Conservation (phyloP, 2,113 vertebrate species). For the Stomatorhinus ivindoensis region DNA sequence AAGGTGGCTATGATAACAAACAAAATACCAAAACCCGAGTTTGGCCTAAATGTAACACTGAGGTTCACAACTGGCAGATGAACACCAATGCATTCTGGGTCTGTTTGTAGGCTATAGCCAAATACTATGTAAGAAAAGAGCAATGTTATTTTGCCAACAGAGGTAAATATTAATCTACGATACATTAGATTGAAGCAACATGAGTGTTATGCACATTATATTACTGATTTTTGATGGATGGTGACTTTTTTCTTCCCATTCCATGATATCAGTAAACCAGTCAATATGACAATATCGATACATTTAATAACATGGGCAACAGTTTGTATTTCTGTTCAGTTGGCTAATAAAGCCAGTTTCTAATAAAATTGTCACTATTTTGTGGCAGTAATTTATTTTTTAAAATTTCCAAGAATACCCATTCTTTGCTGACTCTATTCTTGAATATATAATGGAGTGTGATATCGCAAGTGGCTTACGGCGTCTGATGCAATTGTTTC, state of each 20-base stretch:
- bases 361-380: background rate
- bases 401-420: background rate
- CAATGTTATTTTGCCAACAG: background rate
- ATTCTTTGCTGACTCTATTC: background rate
- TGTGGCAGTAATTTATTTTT: background rate
- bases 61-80: background rate
- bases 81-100: background rate
- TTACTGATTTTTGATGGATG: background rate
- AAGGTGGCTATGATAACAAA: constrained; percentile 8
- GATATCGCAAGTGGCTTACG: background rate
- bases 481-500: constrained; percentile 10
- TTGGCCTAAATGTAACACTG: background rate
- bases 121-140: background rate
- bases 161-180: background rate
- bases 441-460: background rate
- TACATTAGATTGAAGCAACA: background rate
- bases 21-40: background rate
- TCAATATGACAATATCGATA: background rate
- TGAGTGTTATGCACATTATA: background rate
- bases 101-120: background rate
- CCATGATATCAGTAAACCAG: background rate
- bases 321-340: background rate
- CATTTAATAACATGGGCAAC: background rate
- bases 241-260: background rate
- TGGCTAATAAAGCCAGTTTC: too few relatives aligned